These are phyloP conservation scores for Barypeithes pellucidus DNA, from an alignment of 2,888 invertebrate genomes.

Conservation along the genomic window DNA sequence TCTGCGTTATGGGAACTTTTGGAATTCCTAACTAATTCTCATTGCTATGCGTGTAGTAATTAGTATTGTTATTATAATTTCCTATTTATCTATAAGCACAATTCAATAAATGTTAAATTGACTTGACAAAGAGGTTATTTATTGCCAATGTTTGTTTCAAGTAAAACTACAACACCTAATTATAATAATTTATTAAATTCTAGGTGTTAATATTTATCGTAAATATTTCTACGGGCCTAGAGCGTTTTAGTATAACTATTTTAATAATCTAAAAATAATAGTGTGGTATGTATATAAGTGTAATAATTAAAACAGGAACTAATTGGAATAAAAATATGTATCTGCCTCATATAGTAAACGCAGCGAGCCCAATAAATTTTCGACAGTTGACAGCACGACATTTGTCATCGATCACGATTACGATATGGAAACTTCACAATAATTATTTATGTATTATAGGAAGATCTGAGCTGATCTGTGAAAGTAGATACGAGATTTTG, in stretches of 20 bases:
- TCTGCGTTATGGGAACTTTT: conserved; percentile 30
- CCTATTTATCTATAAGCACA: conserved; percentile 16
- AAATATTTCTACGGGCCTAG: neutral
- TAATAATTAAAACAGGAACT: too few relatives aligned
- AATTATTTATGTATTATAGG: too few relatives aligned
- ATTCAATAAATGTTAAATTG: conserved; percentile 18
- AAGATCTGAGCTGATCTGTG: too few relatives aligned
- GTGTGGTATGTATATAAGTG: too few relatives aligned
- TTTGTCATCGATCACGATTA: too few relatives aligned
- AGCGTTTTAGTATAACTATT: neutral
- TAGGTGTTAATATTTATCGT: conserved; percentile 2
- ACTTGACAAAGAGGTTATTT: conserved; percentile 18
- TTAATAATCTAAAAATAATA: neutral
- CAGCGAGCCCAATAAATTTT: too few relatives aligned
- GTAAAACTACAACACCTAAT: conserved; percentile 1
- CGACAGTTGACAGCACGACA: too few relatives aligned
- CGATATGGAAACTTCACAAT: too few relatives aligned
- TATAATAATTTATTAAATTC: conserved; percentile 17
- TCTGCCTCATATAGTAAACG: too few relatives aligned
- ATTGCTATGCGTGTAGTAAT: conserved; percentile 20
- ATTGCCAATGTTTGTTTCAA: conserved; percentile 8
- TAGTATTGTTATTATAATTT: conserved; percentile 30
- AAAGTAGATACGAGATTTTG: too few relatives aligned
- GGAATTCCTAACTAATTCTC: conserved; percentile 20
- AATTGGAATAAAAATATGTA: too few relatives aligned